Evolutionary conservation across 2,797 vertebrate species (phyloP).

Genomic region (Taeniopygia guttata): DNA sequence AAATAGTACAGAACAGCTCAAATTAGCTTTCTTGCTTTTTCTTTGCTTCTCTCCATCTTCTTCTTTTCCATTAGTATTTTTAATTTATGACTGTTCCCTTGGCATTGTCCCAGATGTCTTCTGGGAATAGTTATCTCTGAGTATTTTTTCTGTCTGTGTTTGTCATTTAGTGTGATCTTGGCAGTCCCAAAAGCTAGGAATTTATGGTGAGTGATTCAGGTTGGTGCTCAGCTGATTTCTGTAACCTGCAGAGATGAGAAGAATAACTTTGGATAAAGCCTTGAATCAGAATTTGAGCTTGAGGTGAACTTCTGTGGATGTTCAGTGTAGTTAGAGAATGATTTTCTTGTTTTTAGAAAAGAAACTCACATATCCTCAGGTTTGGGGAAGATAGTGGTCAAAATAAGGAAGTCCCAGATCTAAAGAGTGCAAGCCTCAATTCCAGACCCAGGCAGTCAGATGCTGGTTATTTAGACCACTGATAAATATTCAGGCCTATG

Average conservation of each 20-base stretch:
- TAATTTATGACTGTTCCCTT: neutral
- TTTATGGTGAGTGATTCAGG: neutral
- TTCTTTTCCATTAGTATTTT: neutral
- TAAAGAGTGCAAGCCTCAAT: neutral
- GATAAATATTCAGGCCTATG: neutral
- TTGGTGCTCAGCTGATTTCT: neutral
- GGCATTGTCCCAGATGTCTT: neutral
- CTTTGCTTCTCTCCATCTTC: neutral
- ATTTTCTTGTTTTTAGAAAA: neutral
- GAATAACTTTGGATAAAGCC: neutral
- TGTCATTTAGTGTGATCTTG: neutral
- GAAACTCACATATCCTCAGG: neutral
- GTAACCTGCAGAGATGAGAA: neutral
- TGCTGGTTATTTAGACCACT: neutral
- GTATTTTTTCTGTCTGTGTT: neutral
- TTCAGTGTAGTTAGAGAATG: neutral
- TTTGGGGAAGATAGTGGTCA: neutral
- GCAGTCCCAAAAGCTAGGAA: neutral
- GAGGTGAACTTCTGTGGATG: neutral
- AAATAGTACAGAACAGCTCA: neutral
- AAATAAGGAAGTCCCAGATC: neutral
- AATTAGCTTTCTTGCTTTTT: neutral
- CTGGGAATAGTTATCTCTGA: constrained; percentile 12
- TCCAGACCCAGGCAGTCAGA: neutral
- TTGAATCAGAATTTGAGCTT: neutral